These are phyloP conservation scores for Megaustenia siamemsis DNA, from an alignment of 2,888 invertebrate genomes.

Conservation along the genomic window DNA sequence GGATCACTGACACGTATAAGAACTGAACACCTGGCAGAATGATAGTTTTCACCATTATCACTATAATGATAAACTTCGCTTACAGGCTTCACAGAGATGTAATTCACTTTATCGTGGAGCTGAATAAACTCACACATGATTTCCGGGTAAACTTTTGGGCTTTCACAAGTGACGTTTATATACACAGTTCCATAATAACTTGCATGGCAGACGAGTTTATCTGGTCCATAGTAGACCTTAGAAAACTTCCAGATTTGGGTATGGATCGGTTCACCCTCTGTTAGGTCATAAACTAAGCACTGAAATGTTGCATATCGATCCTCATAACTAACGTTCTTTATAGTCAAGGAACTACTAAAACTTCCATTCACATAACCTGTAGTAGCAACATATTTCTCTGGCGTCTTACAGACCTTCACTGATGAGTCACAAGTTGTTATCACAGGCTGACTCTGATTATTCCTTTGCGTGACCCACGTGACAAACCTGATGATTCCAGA, in stretches of 20 bases:
- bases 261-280: too few relatives aligned
- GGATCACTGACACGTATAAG: background rate
- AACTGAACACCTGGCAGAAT: background rate
- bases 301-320: background rate
- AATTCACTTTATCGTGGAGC: background rate
- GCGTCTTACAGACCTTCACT: background rate
- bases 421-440: background rate
- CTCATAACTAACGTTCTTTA: background rate
- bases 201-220: background rate
- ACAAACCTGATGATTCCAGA: background rate
- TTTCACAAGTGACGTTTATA: slow-evolving; percentile 1
- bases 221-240: background rate
- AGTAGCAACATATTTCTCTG: background rate
- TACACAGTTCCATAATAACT: too few relatives aligned
- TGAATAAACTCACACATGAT: background rate
- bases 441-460: background rate
- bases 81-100: background rate
- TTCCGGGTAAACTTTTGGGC: background rate
- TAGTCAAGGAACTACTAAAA: background rate
- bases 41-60: background rate
- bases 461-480: background rate
- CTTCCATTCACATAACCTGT: background rate
- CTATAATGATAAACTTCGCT: background rate
- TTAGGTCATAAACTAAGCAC: background rate
- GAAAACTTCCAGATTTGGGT: background rate